Percentiles rank a stretch among this genome's conserved stretches.
These are phyloP conservation scores for Acrocephalus kingi DNA, from an alignment of 2,113 vertebrate species.

Conservation along the genomic window DNA sequence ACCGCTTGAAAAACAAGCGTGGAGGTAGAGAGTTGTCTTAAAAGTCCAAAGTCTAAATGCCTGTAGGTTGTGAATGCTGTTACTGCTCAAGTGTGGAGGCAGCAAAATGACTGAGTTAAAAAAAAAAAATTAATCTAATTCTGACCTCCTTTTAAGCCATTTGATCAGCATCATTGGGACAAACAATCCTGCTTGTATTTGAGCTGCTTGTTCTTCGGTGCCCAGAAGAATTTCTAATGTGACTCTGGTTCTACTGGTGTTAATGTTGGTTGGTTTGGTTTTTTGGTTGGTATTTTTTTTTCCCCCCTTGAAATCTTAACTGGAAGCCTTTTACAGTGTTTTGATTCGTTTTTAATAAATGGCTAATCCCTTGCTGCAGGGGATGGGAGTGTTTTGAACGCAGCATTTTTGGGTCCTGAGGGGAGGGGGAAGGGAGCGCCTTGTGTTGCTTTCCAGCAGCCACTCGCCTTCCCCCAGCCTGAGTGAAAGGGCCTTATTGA, in stretches of 20 bases:
- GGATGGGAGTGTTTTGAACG: constrained; percentile 56
- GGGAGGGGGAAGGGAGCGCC: constrained; percentile 49
- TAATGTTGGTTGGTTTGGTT: not conserved
- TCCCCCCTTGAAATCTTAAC: not conserved
- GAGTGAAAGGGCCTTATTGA: constrained; percentile 59
- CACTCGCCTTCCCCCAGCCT: not conserved
- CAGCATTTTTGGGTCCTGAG: constrained; percentile 14
- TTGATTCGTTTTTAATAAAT: constrained; percentile 59
- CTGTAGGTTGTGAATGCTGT: not conserved
- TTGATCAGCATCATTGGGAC: not conserved
- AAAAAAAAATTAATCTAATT: not conserved
- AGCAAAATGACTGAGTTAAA: not conserved
- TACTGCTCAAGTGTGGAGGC: not conserved
- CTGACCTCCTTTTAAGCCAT: not conserved
- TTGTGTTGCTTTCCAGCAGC: constrained; percentile 26
- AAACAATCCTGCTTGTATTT: not conserved
- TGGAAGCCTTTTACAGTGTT: constrained; percentile 32
- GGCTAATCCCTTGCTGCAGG: constrained; percentile 63
- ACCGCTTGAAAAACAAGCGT: rapidly evolving
- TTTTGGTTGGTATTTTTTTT: not conserved
- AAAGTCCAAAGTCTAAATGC: not conserved
- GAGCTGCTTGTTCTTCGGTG: not conserved
- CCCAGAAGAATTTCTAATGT: not conserved
- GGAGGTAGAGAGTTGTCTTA: not conserved
- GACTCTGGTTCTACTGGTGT: not conserved